Percentiles rank a stretch among this genome's conserved stretches.
These are phyloP conservation scores for Aphidoletes aphidimyza DNA, from an alignment of 2,888 invertebrate species.

Conservation along the genomic window DNA sequence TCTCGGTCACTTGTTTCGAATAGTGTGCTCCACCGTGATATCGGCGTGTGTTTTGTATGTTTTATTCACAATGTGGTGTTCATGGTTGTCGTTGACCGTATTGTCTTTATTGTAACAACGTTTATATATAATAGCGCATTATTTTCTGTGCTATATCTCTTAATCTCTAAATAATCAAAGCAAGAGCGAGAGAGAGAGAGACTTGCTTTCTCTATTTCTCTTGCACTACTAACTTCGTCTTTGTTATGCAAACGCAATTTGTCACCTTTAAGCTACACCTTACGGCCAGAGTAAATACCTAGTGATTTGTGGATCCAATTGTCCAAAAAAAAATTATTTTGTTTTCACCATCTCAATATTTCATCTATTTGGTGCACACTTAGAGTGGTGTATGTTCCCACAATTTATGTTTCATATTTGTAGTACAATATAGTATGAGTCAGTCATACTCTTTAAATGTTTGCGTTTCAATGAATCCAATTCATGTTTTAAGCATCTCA, in stretches of 20 bases:
- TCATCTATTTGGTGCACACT: too few species aligned
- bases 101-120: constrained; percentile 35
- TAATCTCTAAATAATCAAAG: not conserved
- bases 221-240: not conserved
- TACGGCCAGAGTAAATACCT: not conserved
- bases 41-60: not conserved
- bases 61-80: constrained; percentile 54
- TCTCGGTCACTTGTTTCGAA: too few species aligned
- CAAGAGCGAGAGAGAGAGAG: too few species aligned
- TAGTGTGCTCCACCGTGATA: not conserved
- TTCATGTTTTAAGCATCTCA: too few species aligned
- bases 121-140: not conserved
- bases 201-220: too few species aligned
- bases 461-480: too few species aligned
- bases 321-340: not conserved
- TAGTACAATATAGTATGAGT: too few species aligned
- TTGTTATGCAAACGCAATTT: constrained; percentile 26
- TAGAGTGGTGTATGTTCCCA: too few species aligned
- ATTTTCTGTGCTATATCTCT: not conserved
- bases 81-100: constrained; percentile 56
- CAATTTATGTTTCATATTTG: too few species aligned
- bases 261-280: constrained; percentile 1
- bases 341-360: too few species aligned
- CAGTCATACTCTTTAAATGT: too few species aligned
- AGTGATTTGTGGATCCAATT: not conserved